Base-by-base conservation (phyloP, 2,888 invertebrate species). In the Iphiclides podalirius region DNA sequence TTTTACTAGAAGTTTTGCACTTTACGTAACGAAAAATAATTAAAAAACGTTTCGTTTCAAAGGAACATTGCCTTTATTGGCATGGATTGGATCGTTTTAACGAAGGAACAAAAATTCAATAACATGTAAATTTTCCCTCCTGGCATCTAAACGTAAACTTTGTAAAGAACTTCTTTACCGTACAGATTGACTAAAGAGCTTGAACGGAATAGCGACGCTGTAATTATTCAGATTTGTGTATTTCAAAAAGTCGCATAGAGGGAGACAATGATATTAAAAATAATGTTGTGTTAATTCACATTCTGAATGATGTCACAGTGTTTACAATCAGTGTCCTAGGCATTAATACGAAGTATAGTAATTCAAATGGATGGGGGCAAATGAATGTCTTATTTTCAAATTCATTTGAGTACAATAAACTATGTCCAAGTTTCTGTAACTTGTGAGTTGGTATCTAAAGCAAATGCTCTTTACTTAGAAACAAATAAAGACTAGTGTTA, bases 401-500 rank as follows among this genome's bases (percentile, higher is more conserved):
- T 39, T 43, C 11, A 26, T 43, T 49, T 38, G 11, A n/a, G 4
- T 16, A 23, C 9, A 12, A 49, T 49, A 43, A 39, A 49, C 38
- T 43, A 37, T 49, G 43, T 43, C 43, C 37, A 49, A 49, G 38
- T 49, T 49, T 49, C 38, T 2, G 11, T 38, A 49, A 49, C 43
- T 43, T 39, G 48, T 48, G 31, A 42, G 42, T 48, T 36, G 42
- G 48, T 33, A 34, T 43, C 43, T 49, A 49, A 49, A 49, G 48
- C 43, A 49, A 49, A 49, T 49, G 50, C 50, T 50, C 44, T 50
- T 50, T 50, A 50, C 44, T 50, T 45, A 50, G 44, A 44, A 77
- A 74, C 79, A 83, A 87, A 87, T 85, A 81, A 85, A 85, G 83
- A 86, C 81, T 86, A 79, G 86, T 85, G 83, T 79, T 84, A 81